Evolutionary conservation across 2,888 invertebrate genomes (phyloP).

Genomic region (Antheraea assamensis): DNA sequence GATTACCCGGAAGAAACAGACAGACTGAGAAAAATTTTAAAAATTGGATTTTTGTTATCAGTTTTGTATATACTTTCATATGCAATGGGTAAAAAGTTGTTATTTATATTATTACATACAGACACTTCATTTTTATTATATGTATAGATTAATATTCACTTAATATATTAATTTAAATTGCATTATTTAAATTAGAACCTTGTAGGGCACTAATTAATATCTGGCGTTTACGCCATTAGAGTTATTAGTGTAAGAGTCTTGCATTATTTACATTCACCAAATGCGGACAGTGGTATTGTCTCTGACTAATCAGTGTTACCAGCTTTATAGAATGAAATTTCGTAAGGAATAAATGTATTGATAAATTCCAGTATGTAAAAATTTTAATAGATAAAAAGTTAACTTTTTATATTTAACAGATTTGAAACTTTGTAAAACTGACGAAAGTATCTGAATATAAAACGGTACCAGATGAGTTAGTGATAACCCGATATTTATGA

Average conservation of each 20-base stretch:
- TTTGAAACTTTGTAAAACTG: too few relatives aligned
- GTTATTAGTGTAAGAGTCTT: background rate
- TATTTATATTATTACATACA: too few relatives aligned
- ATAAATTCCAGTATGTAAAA: background rate
- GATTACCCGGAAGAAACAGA: too few relatives aligned
- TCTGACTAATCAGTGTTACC: background rate
- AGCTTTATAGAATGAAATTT: background rate
- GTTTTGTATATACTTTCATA: too few relatives aligned
- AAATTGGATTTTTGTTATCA: too few relatives aligned
- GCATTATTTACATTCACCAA: conserved; percentile 6
- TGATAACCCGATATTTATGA: too few relatives aligned
- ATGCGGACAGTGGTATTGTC: background rate
- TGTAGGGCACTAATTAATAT: background rate
- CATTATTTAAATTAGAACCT: background rate
- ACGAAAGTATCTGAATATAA: background rate
- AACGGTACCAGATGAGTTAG: too few relatives aligned
- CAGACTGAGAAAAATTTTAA: too few relatives aligned
- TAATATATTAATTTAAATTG: background rate
- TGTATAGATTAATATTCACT: background rate
- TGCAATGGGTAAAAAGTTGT: too few relatives aligned
- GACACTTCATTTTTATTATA: too few relatives aligned
- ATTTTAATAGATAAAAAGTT: background rate
- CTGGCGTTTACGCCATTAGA: background rate
- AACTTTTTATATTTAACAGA: too few relatives aligned
- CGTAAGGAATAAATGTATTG: background rate